A percentile compares a stretch with the other conserved stretches of the same genome.
Conservation (phyloP, 2,888 invertebrate genomes). For the Nycteola revayana region DNA sequence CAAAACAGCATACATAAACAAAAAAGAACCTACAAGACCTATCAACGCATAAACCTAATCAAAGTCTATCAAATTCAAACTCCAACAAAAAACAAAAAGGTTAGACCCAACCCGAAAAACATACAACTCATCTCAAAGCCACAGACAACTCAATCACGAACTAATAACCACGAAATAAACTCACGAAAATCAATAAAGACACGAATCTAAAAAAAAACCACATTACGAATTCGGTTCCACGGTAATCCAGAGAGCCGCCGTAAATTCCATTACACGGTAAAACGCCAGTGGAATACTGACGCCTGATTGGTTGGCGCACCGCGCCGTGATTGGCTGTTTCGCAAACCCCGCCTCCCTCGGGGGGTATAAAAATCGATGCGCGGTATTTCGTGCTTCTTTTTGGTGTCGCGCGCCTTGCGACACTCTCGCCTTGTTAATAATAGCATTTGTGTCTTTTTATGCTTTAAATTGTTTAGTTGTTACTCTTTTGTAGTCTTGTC, state of each 20-base stretch:
- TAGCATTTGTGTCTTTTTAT: conserved; percentile 73
- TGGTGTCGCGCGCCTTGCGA: conserved; percentile 62
- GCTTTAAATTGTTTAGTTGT: conserved; percentile 77
- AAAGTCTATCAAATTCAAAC: too few relatives aligned
- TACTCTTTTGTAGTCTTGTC: conserved; percentile 66
- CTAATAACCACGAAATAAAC: conserved; percentile 38
- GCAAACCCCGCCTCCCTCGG: conserved; percentile 69
- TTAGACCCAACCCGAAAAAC: background rate
- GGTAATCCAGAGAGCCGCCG: conserved; percentile 66
- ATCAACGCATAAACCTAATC: too few relatives aligned
- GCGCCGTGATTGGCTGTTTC: conserved; percentile 71
- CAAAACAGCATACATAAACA: too few relatives aligned
- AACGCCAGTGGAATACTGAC: conserved; percentile 55
- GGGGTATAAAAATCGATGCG: conserved; percentile 80
- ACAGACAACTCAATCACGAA: conserved; percentile 14
- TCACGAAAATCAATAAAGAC: conserved; percentile 41
- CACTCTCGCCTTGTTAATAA: conserved; percentile 76
- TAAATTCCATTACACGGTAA: conserved; percentile 79
- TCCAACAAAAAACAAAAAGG: too few relatives aligned
- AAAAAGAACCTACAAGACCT: too few relatives aligned
- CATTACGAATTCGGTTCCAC: conserved; percentile 63
- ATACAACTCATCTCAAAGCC: conserved; percentile 8
- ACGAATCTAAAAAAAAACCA: conserved; percentile 24
- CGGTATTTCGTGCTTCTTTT: conserved; percentile 59
- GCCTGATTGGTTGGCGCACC: conserved; percentile 74